Base-by-base conservation (phyloP, 2,797 vertebrate genomes). In the Erithacus rubecula region DNA sequence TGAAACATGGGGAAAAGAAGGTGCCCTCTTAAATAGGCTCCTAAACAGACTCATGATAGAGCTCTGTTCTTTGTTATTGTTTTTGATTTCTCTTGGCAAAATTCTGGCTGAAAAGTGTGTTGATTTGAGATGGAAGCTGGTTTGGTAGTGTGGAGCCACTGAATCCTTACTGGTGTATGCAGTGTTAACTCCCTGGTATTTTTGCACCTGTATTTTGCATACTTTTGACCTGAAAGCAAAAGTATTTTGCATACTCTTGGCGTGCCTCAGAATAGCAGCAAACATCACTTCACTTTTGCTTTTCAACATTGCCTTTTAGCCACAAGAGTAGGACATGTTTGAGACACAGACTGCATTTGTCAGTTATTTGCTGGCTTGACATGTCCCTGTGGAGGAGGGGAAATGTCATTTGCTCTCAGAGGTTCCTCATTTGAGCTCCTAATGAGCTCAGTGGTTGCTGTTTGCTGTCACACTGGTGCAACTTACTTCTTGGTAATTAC, bases 351-450 rank as follows among this genome's bases (percentile, higher is more conserved):
- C 74, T 44, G 68, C 20, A 46, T 87, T 76, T 87, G 79, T 89
- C 69, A 43, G 55, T 90, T 91, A 64, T 51, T 88, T 91, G 91
- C 83, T 95, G 87, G 85, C 63, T 83, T 79, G 82, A 32, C 51
- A 10, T 34, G 52, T 64, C 44, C 59, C 26, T 78, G 84, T 90
- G 83, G 67, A 81, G 69, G 76, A 83, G 41, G 44, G 83, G 55
- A 76, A 79, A 26, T 60, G 37, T 64, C 16, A 2, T 59, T 88
- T 83, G 59, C 56, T 90, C 37, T 43, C 72, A 27, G 77, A 86
- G 36, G 80, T 96, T 96, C 85, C 95, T 95, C 87, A 86, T 94
- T 87, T 91, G 74, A 70, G 63, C 56, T 37, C n/a, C 12, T 46
- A 60, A 64, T 70, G 79, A 81, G 29, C 29, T 52, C 51, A 52